Percentiles rank a stretch among this genome's conserved stretches.
Conservation (phyloP, 2,888 invertebrate species). For the Drosophila anomalata region DNA sequence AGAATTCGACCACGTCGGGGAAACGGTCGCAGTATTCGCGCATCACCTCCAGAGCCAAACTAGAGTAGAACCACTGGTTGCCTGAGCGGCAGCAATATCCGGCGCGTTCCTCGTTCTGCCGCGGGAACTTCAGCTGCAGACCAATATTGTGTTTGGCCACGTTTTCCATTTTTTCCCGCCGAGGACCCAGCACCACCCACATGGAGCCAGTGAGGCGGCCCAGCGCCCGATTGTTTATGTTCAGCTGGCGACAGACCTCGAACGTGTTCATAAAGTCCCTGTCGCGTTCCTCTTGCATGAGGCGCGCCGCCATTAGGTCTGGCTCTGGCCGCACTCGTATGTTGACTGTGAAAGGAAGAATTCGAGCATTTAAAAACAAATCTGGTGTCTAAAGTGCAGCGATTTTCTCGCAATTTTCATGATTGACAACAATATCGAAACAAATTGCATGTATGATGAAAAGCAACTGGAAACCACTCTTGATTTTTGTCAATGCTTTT, state of each 20-base stretch:
- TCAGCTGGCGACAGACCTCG: conserved; percentile 82
- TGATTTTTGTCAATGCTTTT: too few species aligned
- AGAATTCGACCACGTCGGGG: conserved; percentile 88
- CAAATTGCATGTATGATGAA: not conserved
- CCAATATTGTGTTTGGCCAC: conserved; percentile 90
- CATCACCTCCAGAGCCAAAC: conserved; percentile 89
- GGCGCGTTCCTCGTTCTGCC: conserved; percentile 89
- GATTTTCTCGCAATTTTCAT: too few species aligned
- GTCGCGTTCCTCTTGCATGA: conserved; percentile 66
- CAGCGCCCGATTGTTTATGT: conserved; percentile 89
- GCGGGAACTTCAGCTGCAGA: conserved; percentile 95
- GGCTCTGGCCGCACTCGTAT: conserved; percentile 81
- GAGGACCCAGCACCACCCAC: conserved; percentile 86
- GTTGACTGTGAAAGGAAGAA: conserved; percentile 65
- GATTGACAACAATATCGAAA: not conserved
- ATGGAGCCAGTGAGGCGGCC: conserved; percentile 95
- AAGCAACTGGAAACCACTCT: too few species aligned
- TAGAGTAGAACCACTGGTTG: conserved; percentile 92
- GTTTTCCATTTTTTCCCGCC: conserved; percentile 83
- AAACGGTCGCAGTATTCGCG: conserved; percentile 88
- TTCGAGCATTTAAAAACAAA: not conserved
- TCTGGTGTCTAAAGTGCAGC: too few species aligned
- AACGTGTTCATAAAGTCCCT: conserved; percentile 71
- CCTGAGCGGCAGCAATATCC: conserved; percentile 91
- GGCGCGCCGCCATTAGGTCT: conserved; percentile 65